Base-by-base conservation (phyloP, 2,797 vertebrate species). In the Podarcis siculus region DNA sequence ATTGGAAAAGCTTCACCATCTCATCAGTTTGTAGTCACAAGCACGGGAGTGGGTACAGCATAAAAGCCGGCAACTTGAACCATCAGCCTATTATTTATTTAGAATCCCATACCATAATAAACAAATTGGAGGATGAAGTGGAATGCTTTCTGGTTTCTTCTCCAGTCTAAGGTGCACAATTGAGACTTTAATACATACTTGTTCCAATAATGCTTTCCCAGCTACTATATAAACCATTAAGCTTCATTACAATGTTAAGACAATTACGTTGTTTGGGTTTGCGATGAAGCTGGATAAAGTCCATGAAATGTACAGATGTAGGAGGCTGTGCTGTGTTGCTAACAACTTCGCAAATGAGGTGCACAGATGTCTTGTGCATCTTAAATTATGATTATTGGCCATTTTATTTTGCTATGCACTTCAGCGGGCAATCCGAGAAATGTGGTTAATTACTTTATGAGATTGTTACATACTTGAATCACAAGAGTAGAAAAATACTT, bases 201-300 rank as follows among this genome's bases (percentile, higher is more conserved):
- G 79, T 95, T 93, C 93, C 91, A 37, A 67, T 32, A 89, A 42
- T 19, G 78, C 76, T 93, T 92, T 91, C 88, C 91, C 90, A 88
- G 81, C 86, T 71, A 78, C 21, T 83, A 82, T 90, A 32, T 88
- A 92, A 8, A 66, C 87, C 73, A 37, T 89, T 89, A 94, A 76
- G 79, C 82, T 93, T 87, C 79, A 80, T 30, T 82, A 82, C 1
- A 79, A 17, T 45, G 90, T 88, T 42, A 32, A 90, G 87, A 87
- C 85, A 0, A 0, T 79, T 90, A 12, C 32, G 27, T 67, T 94
- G 81, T 32, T 72, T 85, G 92, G 85, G 1, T 0, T 19, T 72
- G 45, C 84, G 42, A 15, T 30, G 90, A 92, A 79, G 67, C 21
- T 72, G 78, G 21, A 93, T 77, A 90, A 87, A 87, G 84, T 32